These are phyloP conservation scores for Cinclus cinclus DNA, from an alignment of 2,113 vertebrate species.

Conservation along the genomic window DNA sequence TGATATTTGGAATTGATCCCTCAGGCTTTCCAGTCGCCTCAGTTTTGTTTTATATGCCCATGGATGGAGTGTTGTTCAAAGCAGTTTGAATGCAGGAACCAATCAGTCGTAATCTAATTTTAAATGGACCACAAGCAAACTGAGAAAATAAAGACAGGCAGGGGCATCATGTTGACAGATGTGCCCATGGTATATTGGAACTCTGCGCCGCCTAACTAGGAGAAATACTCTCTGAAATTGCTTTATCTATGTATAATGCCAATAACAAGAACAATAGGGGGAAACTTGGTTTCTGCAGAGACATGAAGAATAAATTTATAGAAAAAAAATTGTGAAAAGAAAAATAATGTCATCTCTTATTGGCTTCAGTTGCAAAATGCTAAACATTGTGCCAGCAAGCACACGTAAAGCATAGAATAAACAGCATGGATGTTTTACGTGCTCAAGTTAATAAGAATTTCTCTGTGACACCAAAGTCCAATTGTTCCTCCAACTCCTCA, in stretches of 20 bases:
- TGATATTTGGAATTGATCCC: constrained; percentile 73
- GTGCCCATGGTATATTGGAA: neutral
- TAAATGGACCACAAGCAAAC: constrained; percentile 44
- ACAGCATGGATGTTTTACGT: neutral
- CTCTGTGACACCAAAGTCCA: neutral
- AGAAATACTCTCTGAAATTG: constrained; percentile 14
- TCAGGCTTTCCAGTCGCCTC: constrained; percentile 58
- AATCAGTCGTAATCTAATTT: constrained; percentile 38
- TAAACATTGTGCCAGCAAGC: neutral
- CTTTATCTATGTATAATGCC: constrained; percentile 13
- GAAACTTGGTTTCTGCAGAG: neutral
- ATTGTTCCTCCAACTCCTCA: neutral
- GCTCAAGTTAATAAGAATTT: neutral
- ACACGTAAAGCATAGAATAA: neutral
- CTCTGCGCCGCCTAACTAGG: neutral
- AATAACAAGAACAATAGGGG: constrained; percentile 13
- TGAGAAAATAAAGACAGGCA: constrained; percentile 35
- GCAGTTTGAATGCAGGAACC: constrained; percentile 31
- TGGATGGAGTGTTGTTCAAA: neutral
- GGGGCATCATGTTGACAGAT: neutral
- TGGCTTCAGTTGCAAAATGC: neutral
- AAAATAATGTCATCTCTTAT: constrained; percentile 2
- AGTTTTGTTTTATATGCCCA: constrained; percentile 28
- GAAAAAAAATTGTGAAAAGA: neutral
- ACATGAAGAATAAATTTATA: neutral